A percentile compares a stretch with the other conserved stretches of the same genome.
phyloP scores from a whole-genome alignment of 2,113 vertebrate species.

The Gopherus flavomarginatus region DNA sequence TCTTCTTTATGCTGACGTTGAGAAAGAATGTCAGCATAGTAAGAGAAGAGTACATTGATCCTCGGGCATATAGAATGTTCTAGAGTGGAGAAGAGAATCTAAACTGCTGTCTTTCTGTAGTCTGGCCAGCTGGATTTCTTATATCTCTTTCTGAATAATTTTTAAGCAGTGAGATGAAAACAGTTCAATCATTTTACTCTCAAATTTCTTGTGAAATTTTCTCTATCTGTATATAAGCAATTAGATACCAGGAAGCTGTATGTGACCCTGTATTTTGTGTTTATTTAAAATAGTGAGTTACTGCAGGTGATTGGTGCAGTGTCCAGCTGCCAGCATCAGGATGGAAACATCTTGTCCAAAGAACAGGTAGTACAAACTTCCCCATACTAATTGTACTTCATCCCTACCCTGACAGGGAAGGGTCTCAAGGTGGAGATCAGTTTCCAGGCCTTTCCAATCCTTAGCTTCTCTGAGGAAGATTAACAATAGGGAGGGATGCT shows the following conservation, averaged over 20 bases:
- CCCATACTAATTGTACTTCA: background rate
- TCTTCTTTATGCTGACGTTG: background rate
- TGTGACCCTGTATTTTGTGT: too few species aligned
- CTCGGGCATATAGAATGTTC: background rate
- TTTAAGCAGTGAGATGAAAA: background rate
- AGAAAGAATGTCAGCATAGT: background rate
- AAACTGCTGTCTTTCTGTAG: background rate
- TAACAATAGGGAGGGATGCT: background rate
- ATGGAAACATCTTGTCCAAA: background rate
- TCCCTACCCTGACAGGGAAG: background rate
- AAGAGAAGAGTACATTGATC: background rate
- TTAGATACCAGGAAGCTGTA: background rate
- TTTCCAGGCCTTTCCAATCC: background rate
- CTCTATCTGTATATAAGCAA: background rate
- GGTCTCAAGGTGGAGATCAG: background rate
- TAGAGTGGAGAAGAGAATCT: background rate
- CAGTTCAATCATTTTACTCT: background rate
- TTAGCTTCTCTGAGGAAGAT: background rate
- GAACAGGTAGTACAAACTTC: background rate
- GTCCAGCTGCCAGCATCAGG: background rate
- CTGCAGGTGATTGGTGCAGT: background rate
- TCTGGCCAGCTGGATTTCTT: background rate
- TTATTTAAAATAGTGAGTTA: too few species aligned
- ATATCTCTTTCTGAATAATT: background rate
- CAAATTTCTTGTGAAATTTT: background rate